A percentile compares a stretch with the other conserved stretches of the same genome.
Evolutionary conservation across 2,888 invertebrate species (phyloP).

Genomic region (Pristionchus entomophagus): DNA sequence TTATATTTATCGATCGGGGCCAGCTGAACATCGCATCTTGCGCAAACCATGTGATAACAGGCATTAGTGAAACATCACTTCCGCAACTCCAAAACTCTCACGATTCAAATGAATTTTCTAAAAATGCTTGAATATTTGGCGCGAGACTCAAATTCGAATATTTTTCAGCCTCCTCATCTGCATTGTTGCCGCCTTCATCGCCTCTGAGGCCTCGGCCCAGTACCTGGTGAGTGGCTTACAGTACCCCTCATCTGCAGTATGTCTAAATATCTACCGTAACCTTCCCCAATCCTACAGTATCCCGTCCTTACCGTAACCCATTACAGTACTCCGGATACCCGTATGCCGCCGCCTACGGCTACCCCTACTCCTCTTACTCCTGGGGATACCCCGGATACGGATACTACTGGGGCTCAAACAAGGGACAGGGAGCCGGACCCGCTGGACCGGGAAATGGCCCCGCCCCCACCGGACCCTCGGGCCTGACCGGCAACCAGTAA

Average conservation of each 20-base stretch:
- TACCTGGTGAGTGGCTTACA: neutral
- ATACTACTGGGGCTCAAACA: slow-evolving; percentile 34
- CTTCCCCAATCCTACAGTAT: neutral
- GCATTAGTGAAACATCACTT: too few relatives aligned
- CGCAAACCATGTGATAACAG: too few relatives aligned
- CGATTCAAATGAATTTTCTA: neutral
- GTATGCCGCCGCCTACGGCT: neutral
- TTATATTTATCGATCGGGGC: too few relatives aligned
- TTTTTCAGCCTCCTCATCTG: slow-evolving; percentile 35
- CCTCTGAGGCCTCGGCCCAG: slow-evolving; percentile 28
- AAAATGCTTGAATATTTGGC: neutral
- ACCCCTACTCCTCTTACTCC: slow-evolving; percentile 21
- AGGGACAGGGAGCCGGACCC: slow-evolving; percentile 3
- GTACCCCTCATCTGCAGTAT: neutral
- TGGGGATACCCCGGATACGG: slow-evolving; percentile 42
- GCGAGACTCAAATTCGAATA: neutral
- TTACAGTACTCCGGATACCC: neutral
- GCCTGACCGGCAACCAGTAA: slow-evolving; percentile 36
- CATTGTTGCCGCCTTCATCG: slow-evolving; percentile 38
- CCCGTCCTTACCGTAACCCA: neutral
- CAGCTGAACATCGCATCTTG: too few relatives aligned
- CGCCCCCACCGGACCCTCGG: slow-evolving; percentile 26
- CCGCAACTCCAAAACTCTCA: neutral
- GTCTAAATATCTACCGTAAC: too few relatives aligned
- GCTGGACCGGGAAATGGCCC: neutral